Percentiles rank a stretch among this genome's conserved stretches.
Evolutionary conservation across 2,113 vertebrate genomes (phyloP).

Genomic region (Grantiella picta): DNA sequence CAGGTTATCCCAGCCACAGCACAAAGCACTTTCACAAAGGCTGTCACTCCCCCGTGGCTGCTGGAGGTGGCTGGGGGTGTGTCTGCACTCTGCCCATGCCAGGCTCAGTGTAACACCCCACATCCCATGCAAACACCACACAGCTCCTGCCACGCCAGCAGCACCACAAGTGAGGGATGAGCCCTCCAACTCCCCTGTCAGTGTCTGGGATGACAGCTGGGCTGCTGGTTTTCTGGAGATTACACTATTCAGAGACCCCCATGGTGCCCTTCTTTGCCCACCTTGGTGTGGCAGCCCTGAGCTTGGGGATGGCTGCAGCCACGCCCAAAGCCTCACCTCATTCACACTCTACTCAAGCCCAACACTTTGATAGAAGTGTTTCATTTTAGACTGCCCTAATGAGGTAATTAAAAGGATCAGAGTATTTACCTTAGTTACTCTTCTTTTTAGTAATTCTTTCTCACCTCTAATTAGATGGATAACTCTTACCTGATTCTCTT

Average conservation of each 20-base stretch:
- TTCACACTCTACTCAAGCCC: fast-evolving
- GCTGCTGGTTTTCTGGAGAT: no score
- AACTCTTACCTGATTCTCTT: background rate
- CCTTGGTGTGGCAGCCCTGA: fast-evolving
- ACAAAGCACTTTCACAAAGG: no score
- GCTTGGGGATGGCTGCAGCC: no score
- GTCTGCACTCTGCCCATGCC: no score
- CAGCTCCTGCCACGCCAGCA: fast-evolving
- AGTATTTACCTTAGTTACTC: background rate
- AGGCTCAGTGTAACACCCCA: background rate
- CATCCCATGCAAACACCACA: fast-evolving
- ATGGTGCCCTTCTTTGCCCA: fast-evolving
- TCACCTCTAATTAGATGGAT: background rate
- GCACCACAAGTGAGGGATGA: fast-evolving
- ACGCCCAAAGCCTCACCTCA: background rate
- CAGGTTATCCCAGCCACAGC: no score
- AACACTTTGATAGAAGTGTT: background rate
- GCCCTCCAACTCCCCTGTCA: no score
- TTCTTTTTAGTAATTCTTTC: background rate
- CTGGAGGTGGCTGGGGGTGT: fast-evolving
- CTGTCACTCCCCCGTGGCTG: fast-evolving
- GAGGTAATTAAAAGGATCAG: background rate
- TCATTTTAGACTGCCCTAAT: background rate
- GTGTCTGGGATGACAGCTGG: background rate
- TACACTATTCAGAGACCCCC: fast-evolving